Evolutionary conservation across 2,113 vertebrate genomes (phyloP).

Genomic region (Colaptes auratus): DNA sequence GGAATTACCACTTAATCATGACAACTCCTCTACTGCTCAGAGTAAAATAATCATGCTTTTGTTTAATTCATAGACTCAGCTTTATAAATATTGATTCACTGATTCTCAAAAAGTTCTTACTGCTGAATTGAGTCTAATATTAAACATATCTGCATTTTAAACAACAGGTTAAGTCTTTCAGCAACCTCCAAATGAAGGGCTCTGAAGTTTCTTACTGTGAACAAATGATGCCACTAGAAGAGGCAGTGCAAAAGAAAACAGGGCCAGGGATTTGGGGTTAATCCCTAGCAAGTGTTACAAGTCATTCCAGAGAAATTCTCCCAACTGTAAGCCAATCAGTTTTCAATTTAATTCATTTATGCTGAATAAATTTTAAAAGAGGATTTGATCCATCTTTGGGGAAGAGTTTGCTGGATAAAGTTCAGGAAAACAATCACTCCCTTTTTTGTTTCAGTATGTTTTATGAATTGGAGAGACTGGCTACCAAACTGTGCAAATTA

Average conservation of each 20-base stretch:
- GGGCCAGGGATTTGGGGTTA: slow-evolving; percentile 29
- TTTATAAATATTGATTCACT: background rate
- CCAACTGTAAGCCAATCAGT: slow-evolving; percentile 1
- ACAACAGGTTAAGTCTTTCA: background rate
- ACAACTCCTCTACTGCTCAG: background rate
- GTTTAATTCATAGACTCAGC: background rate
- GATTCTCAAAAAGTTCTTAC: background rate
- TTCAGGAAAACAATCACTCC: background rate
- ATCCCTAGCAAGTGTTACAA: slow-evolving; percentile 19
- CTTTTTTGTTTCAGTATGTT: background rate
- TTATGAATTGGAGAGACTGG: background rate
- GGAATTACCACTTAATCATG: background rate
- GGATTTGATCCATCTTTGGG: slow-evolving; percentile 5
- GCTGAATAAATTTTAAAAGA: slow-evolving; percentile 38
- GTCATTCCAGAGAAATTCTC: background rate
- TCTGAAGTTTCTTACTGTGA: background rate
- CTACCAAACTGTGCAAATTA: background rate
- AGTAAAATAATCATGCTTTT: background rate
- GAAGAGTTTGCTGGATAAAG: slow-evolving; percentile 4
- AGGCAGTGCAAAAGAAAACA: background rate
- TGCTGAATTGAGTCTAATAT: background rate
- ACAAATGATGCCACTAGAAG: background rate
- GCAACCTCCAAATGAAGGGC: background rate
- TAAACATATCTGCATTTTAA: background rate
- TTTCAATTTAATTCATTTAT: slow-evolving; percentile 52